Evolutionary conservation across 1,140 invertebrate species (phyloP).

Genomic region (Heliconius eleuchia): DNA sequence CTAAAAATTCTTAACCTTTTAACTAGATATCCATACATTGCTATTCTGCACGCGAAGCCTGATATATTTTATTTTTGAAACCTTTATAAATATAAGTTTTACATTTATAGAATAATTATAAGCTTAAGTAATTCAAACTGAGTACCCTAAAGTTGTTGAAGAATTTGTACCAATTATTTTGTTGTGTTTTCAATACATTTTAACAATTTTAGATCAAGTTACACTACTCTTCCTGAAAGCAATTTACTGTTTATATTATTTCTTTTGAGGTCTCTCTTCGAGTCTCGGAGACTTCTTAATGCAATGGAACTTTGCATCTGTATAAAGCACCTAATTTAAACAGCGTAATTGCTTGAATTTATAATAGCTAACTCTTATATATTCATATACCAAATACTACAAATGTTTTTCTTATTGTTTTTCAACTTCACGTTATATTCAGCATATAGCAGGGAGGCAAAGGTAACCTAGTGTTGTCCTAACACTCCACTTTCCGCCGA

Average conservation of each 20-base stretch:
- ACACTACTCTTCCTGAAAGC: not conserved
- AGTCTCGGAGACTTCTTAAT: not conserved
- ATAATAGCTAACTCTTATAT: not conserved
- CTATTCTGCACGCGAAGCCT: slow-evolving; percentile 10
- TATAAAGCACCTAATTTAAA: not conserved
- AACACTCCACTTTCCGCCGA: no score
- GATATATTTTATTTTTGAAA: not conserved
- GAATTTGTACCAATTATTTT: not conserved
- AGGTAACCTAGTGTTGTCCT: no score
- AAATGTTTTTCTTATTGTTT: no score
- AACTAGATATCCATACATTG: slow-evolving; percentile 1
- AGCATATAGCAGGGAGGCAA: no score
- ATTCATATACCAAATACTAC: not conserved
- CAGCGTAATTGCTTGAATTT: not conserved
- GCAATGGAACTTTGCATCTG: not conserved
- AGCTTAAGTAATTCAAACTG: no score
- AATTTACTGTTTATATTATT: not conserved
- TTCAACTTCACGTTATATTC: no score
- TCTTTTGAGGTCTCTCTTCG: not conserved
- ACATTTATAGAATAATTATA: no score
- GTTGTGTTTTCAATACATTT: no score
- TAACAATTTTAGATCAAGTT: not conserved
- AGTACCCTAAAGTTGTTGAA: not conserved
- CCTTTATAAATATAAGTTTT: no score
- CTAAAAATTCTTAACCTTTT: not conserved